Percentiles rank a stretch among this genome's conserved stretches.
These are phyloP conservation scores for rabbit (Oryctolagus cuniculus) DNA, from an alignment of 2,113 vertebrate genomes.

Conservation along the genomic window mOryCun1.1 NC_091436.1:41362001-41362500, in stretches of 20 bases:
- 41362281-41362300: neutral
- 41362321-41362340: neutral
- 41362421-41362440: constrained; percentile 31
- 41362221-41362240: neutral
- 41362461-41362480: neutral
- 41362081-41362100: neutral
- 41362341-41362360: constrained; percentile 25
- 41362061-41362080: neutral
- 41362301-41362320: constrained; percentile 8
- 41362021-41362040: neutral
- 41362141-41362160: constrained; percentile 10
- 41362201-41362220: neutral
- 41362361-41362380: neutral
- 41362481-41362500: constrained; percentile 22
- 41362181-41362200: neutral
- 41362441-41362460: neutral
- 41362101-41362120: neutral
- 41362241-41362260: neutral
- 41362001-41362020: neutral
- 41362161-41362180: constrained; percentile 18
- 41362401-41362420: constrained; percentile 31
- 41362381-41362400: constrained; percentile 5
- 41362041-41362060: neutral
- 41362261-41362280: neutral
- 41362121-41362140: neutral